These are phyloP conservation scores for Danio aesculapii DNA, from an alignment of 2,797 vertebrate genomes.

Conservation along the genomic window DNA sequence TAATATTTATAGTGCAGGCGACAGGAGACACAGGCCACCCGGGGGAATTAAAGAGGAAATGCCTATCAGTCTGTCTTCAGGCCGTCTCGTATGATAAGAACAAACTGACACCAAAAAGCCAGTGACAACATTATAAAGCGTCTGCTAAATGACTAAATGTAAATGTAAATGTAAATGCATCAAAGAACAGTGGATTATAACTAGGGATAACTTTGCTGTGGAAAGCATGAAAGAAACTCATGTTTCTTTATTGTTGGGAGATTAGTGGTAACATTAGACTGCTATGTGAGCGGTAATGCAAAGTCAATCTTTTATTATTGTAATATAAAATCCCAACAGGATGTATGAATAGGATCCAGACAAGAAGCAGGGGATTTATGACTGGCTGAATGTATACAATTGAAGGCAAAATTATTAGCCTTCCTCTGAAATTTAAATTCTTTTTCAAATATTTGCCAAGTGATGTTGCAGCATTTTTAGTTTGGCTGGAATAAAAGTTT, in stretches of 20 bases:
- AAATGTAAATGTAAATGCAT: too few species aligned
- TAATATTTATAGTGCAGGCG: conserved; percentile 4
- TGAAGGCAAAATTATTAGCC: too few species aligned
- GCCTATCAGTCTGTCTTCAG: conserved; percentile 4
- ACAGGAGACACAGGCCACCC: conserved; percentile 1
- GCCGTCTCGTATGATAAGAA: conserved; percentile 19
- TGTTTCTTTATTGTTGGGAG: not conserved
- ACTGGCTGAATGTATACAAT: not conserved
- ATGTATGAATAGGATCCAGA: not conserved
- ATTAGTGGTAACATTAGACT: not conserved
- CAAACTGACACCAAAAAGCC: not conserved
- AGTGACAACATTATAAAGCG: not conserved
- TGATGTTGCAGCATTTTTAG: too few species aligned
- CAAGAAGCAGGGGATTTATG: not conserved
- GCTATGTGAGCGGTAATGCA: not conserved
- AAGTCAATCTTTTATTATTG: not conserved
- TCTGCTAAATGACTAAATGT: too few species aligned
- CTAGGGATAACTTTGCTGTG: not conserved
- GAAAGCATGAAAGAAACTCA: not conserved
- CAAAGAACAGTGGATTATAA: not conserved
- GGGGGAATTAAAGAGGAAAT: not conserved
- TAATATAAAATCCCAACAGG: not conserved
- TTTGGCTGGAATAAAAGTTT: too few species aligned
- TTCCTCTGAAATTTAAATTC: not conserved
- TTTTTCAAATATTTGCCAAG: too few species aligned